A percentile compares a stretch with the other conserved stretches of the same genome.
These are phyloP conservation scores for Leucoma salicis DNA, from an alignment of 2,888 invertebrate genomes.

Conservation along the genomic window DNA sequence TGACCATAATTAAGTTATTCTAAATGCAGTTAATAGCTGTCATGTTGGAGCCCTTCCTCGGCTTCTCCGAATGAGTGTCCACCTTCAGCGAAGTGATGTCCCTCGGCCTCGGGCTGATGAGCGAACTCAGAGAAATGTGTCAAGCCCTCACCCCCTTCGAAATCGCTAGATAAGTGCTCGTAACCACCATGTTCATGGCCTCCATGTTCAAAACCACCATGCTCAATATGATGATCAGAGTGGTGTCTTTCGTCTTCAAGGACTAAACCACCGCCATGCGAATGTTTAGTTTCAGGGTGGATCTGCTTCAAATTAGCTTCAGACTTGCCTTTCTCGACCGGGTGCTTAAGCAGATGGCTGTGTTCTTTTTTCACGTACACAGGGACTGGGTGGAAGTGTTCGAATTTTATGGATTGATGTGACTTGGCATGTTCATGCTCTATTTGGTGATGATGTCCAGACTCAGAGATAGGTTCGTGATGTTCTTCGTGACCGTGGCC, in stretches of 20 bases:
- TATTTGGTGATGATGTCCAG: slow-evolving; percentile 82
- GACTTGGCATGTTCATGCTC: slow-evolving; percentile 86
- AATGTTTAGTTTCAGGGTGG: slow-evolving; percentile 83
- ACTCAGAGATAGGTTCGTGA: slow-evolving; percentile 62
- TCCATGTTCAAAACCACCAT: slow-evolving; percentile 45
- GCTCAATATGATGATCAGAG: slow-evolving; percentile 58
- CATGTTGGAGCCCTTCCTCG: slow-evolving; percentile 67
- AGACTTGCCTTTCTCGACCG: slow-evolving; percentile 83
- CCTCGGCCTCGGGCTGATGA: slow-evolving; percentile 53
- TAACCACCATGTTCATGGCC: slow-evolving; percentile 38
- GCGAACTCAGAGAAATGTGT: slow-evolving; percentile 60
- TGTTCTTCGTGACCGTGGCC: slow-evolving; percentile 73
- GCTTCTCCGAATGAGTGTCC: slow-evolving; percentile 53
- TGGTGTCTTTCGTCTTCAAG: slow-evolving; percentile 81
- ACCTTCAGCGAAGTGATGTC: slow-evolving; percentile 56
- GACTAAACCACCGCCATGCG: slow-evolving; percentile 81
- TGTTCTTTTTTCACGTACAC: slow-evolving; percentile 87
- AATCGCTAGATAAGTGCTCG: slow-evolving; percentile 38
- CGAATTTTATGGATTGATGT: slow-evolving; percentile 86
- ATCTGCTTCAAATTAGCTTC: slow-evolving; percentile 83
- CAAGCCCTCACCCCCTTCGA: slow-evolving; percentile 58
- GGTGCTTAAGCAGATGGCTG: slow-evolving; percentile 84
- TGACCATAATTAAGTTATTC: slow-evolving; percentile 40
- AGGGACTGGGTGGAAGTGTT: slow-evolving; percentile 87
- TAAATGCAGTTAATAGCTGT: slow-evolving; percentile 60